A percentile compares a stretch with the other conserved stretches of the same genome.
Evolutionary conservation across 2,797 vertebrate genomes (phyloP).

Genomic region (Leptodactylus fallax): DNA sequence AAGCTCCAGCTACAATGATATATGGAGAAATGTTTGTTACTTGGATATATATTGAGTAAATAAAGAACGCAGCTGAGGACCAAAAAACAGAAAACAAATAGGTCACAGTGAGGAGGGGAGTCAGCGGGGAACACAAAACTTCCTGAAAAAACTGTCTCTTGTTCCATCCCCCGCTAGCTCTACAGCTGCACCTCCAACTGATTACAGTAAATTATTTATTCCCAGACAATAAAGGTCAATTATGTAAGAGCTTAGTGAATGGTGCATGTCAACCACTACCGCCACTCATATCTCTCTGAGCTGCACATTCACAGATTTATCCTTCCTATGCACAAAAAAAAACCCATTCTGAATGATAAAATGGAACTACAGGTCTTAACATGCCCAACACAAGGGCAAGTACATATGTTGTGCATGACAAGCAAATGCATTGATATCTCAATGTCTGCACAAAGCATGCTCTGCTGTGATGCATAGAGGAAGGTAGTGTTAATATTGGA

Average conservation of each 20-base stretch:
- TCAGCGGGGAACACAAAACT: not conserved
- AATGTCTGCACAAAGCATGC: not conserved
- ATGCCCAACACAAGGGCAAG: not conserved
- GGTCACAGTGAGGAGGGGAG: conserved; percentile 2
- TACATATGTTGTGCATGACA: not conserved
- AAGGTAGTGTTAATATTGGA: too few species aligned
- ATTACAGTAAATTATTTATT: conserved; percentile 27
- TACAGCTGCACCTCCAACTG: not conserved
- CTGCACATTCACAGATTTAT: not conserved
- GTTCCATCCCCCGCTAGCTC: not conserved
- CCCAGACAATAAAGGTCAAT: conserved; percentile 34
- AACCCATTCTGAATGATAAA: not conserved
- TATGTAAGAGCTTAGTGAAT: not conserved
- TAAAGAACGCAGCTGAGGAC: not conserved
- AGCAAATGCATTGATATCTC: not conserved
- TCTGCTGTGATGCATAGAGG: not conserved
- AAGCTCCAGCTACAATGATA: not conserved
- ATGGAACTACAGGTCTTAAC: not conserved
- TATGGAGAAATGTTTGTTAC: not conserved
- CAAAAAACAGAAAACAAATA: not conserved
- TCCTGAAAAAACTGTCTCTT: not conserved
- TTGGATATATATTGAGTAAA: too few species aligned
- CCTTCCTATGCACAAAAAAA: not conserved
- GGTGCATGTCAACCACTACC: not conserved
- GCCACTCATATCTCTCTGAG: not conserved